Conservation (phyloP, 1,140 invertebrate species). For the Drosophila melanogaster region DNA sequence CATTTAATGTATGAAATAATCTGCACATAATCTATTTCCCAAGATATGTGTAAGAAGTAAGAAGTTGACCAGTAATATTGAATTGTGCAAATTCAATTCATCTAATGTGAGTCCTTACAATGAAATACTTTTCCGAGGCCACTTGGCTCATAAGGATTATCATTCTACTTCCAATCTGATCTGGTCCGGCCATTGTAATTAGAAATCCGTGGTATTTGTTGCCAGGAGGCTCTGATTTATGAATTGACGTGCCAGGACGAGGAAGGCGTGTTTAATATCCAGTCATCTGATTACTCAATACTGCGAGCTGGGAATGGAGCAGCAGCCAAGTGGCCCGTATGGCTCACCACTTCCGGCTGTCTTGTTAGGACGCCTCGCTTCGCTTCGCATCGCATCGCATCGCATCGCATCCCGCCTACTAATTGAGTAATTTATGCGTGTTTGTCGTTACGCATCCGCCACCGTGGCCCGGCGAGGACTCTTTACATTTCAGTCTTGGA, state of each 20-base stretch:
- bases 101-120: too few species aligned
- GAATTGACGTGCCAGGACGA: slow-evolving; percentile 7
- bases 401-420: slow-evolving; percentile 63
- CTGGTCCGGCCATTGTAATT: slow-evolving; percentile 17
- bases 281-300: slow-evolving; percentile 74
- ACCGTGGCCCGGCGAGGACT: slow-evolving; percentile 16
- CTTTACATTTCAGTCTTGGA: slow-evolving; percentile 17
- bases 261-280: slow-evolving; percentile 53
- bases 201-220: slow-evolving; percentile 23
- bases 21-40: too few species aligned
- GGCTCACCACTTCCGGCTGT: slow-evolving; percentile 57
- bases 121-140: too few species aligned
- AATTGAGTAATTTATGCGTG: slow-evolving; percentile 82
- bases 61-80: too few species aligned
- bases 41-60: too few species aligned
- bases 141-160: neutral
- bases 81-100: too few species aligned
- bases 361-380: slow-evolving; percentile 48
- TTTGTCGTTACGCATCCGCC: slow-evolving; percentile 67
- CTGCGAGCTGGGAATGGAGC: slow-evolving; percentile 7
- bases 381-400: slow-evolving; percentile 42
- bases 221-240: slow-evolving; percentile 30
- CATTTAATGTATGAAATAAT: too few species aligned
- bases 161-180: slow-evolving; percentile 2
- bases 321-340: slow-evolving; percentile 23